Percentiles rank a stretch among this genome's conserved stretches.
Evolutionary conservation across 1,140 invertebrate species (phyloP).

Genomic region (Formica selysi): DNA sequence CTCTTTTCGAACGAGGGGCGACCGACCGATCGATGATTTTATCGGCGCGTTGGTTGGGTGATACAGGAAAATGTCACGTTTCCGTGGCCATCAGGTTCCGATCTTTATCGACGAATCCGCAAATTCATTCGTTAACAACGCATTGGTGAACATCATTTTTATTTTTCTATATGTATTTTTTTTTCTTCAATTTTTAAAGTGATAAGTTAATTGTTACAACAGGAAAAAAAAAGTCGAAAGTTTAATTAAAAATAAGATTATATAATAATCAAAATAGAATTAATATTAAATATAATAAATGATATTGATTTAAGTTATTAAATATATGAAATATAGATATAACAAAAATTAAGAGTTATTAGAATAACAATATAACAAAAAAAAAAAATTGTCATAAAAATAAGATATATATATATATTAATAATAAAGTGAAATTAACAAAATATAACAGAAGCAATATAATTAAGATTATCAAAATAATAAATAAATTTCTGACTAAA

Average conservation of each 20-base stretch:
- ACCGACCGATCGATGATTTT: conserved; percentile 58
- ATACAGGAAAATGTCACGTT: neutral
- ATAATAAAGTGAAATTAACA: neutral
- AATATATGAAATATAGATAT: too few relatives aligned
- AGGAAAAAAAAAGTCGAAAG: neutral
- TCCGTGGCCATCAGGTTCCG: neutral
- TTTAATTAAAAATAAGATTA: neutral
- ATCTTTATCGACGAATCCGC: neutral
- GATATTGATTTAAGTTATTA: too few relatives aligned
- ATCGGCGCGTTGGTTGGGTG: neutral
- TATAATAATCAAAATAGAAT: neutral
- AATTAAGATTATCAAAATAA: conserved; percentile 7
- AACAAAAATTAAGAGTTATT: too few relatives aligned
- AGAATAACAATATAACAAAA: too few relatives aligned
- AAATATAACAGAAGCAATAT: neutral
- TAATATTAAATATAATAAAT: too few relatives aligned
- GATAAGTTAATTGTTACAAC: neutral
- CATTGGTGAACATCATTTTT: neutral
- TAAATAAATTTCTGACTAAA: neutral
- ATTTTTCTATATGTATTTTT: too few relatives aligned
- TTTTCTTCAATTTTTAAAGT: neutral
- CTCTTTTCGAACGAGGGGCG: conserved; percentile 28
- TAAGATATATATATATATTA: too few relatives aligned
- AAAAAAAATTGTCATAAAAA: too few relatives aligned
- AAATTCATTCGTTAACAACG: neutral